Base-by-base conservation (phyloP, 2,888 invertebrate genomes). In the Pteria penguin region DNA sequence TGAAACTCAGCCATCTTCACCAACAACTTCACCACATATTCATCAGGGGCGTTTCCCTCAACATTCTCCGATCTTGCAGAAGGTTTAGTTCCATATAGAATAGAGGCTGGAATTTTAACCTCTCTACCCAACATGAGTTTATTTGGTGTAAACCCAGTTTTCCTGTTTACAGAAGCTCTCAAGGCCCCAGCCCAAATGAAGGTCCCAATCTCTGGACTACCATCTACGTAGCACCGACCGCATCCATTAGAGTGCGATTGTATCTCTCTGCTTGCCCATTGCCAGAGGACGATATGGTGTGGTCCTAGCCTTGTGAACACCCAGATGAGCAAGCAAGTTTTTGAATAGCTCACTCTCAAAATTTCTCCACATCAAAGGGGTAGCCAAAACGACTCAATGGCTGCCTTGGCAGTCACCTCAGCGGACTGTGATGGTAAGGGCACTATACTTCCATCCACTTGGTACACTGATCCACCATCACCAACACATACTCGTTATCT, bases 61-160 rank as follows among this genome's bases (percentile, higher is more conserved):
- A 4, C 26, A 22, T 22, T n/a, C 5, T 5, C 57, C 60, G 14
- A 2, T 11, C 26, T 5, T 14, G 22, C 60, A 26, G 60, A 60
- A 26, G 60, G 60, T 60, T 22, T 60, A 2, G n/a, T n/a, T n/a
- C n/a, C n/a, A n/a, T n/a, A n/a, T n/a, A n/a, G n/a, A n/a, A n/a
- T n/a, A n/a, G n/a, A n/a, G n/a, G n/a, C n/a, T n/a, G n/a, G n/a
- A n/a, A n/a, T n/a, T n/a, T n/a, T n/a, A n/a, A n/a, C n/a, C n/a
- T n/a, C n/a, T n/a, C n/a, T n/a, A n/a, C n/a, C n/a, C n/a, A n/a
- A n/a, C n/a, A n/a, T n/a, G n/a, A 55, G 4, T 18, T 55, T 55
- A 24, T 55, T 22, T 60, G 60, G 4, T 27, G 60, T 60, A 5
- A 60, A 60, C 24, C 60, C 60, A 24, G 60, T 60, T 27, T 60